phyloP scores from a whole-genome alignment of 2,113 vertebrate genomes.

The Etheostoma cragini region DNA sequence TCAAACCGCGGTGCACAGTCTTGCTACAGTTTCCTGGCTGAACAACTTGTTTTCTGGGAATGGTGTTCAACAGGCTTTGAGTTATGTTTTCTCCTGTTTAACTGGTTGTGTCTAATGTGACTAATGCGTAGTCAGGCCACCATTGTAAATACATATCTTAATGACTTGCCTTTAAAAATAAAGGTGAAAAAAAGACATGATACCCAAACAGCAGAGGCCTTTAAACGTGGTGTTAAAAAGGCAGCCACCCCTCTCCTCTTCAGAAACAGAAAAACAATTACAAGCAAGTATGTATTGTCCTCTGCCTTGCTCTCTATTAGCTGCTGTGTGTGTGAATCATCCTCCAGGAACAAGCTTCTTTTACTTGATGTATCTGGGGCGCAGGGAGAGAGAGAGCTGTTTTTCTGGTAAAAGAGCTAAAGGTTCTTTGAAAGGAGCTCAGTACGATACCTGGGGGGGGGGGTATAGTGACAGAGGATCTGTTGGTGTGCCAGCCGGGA shows the following conservation, averaged over 20 bases:
- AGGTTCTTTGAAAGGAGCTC: conserved; percentile 47
- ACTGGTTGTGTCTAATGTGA: too few species aligned
- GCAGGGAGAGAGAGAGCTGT: not conserved
- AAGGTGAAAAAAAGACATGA: too few species aligned
- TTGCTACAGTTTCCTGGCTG: too few species aligned
- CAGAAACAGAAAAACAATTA: not conserved
- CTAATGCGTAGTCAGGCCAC: too few species aligned
- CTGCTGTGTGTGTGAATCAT: not conserved
- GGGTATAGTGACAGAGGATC: conserved; percentile 54
- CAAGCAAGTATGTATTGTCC: not conserved
- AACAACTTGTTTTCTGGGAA: too few species aligned
- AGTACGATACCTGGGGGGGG: conserved; percentile 38
- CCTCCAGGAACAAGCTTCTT: conserved; percentile 4
- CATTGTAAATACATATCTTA: too few species aligned
- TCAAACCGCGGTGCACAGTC: too few species aligned
- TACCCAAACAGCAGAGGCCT: too few species aligned
- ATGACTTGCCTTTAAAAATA: too few species aligned
- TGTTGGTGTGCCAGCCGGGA: conserved; percentile 47
- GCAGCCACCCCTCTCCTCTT: not conserved
- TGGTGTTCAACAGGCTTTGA: too few species aligned
- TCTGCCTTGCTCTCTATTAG: not conserved
- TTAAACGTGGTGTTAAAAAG: too few species aligned
- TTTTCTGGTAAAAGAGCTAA: conserved; percentile 16
- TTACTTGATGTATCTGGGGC: not conserved
- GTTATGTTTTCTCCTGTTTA: too few species aligned